Evolutionary conservation across 2,797 vertebrate species (phyloP), one percentile per base, ranked within the genome.

Genomic region (Arctocebus calabarensis): DNA sequence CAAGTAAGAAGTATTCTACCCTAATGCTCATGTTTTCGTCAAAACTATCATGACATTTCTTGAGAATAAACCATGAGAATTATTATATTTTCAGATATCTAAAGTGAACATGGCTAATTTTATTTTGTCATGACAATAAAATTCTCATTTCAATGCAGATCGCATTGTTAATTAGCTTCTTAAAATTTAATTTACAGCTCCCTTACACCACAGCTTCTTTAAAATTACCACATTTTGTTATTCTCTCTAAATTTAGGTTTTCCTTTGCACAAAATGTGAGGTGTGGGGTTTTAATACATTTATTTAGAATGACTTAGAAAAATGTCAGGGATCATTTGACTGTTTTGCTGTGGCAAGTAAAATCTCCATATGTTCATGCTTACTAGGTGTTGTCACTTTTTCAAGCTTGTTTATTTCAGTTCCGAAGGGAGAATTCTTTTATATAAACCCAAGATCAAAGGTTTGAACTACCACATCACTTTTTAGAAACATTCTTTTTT

Each of bases 401-500:
- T 45, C n/a, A 73, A 71, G 9, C 9, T 66, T 86, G 8, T 88
- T 62, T 62, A 64, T 81, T 91, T 94, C 62, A 48, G 2, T 57
- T 88, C 7, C 23, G 73, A 25, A 70, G 19, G 57, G 70, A 70
- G 6, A 64, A 2, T 20, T 66, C 85, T 75, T 43, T 85, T 96
- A 73, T 96, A 73, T 83, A 82, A 93, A 83, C 0, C 5, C 23
- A 74, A 4, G 3, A 8, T 43, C 61, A 84, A 10, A n/a, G 11
- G 4, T 88, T 71, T 90, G 59, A 90, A 37, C 23, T 61, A 5
- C 1, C 16, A 88, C 16, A 25, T 85, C 34, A 74, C 27, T 90
- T 32, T 81, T 62, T 73, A 77, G 64, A 88, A 95, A 88, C 73
- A 91, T 90, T 78, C 71, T 93, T 23, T 29, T 43, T 96, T 73